These are phyloP conservation scores for Columba livia DNA, from an alignment of 2,113 vertebrate genomes.

Conservation along the genomic window DNA sequence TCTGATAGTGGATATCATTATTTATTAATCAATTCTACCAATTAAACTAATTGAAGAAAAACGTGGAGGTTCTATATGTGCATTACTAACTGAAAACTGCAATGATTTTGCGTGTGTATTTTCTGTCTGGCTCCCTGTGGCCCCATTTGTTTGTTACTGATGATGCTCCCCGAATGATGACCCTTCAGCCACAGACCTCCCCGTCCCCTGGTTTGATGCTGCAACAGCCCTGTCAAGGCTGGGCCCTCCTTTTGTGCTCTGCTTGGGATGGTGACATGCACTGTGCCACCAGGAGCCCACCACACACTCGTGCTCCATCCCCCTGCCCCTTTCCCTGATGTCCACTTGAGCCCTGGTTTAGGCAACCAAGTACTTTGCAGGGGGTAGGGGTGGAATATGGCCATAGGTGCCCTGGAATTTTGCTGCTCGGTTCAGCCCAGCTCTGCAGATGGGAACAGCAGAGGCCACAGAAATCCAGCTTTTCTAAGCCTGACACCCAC, in stretches of 20 bases:
- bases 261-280: neutral
- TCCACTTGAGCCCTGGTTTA: neutral
- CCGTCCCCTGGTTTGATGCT: neutral
- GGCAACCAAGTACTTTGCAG: neutral
- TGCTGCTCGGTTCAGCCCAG: neutral
- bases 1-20: neutral
- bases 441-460: neutral
- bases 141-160: neutral
- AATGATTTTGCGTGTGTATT: fast-evolving
- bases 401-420: too few species aligned
- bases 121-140: neutral
- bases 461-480: neutral
- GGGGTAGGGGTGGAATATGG: neutral
- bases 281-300: neutral
- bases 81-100: neutral
- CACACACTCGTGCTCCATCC: too few species aligned
- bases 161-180: neutral
- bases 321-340: too few species aligned
- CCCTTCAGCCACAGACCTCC: neutral
- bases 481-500: neutral
- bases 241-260: neutral
- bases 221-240: too few species aligned
- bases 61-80: fast-evolving
- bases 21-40: neutral
- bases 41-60: neutral